Conservation (phyloP, 2,888 invertebrate genomes). For the Aleiodes alternator region DNA sequence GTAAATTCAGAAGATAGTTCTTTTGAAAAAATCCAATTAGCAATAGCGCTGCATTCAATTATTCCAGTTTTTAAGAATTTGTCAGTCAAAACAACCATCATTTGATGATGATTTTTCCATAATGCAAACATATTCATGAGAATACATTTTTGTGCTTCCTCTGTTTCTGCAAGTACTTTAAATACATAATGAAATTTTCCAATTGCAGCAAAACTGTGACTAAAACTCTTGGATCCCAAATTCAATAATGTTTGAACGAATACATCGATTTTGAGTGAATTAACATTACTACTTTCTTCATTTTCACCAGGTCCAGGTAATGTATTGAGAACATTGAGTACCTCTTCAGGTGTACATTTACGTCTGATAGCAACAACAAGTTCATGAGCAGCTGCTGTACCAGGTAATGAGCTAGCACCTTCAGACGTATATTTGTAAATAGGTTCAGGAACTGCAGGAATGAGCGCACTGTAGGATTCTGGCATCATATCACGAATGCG, state of each 20-base stretch:
- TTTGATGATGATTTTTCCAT: conserved; percentile 98
- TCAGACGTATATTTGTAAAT: conserved; percentile 94
- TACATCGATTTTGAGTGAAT: conserved; percentile 96
- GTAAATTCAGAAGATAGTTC: conserved; percentile 95
- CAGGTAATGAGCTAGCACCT: conserved; percentile 88
- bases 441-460: conserved; percentile 90
- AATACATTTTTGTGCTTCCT: conserved; percentile 96
- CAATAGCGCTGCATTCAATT: conserved; percentile 97
- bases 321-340: conserved; percentile 89
- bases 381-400: conserved; percentile 90
- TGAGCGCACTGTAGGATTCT: conserved; percentile 87
- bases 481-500: conserved; percentile 95
- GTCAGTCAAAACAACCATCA: conserved; percentile 97
- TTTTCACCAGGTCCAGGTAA: conserved; percentile 88
- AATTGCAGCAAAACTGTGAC: conserved; percentile 98
- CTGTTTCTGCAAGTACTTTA: conserved; percentile 93
- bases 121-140: conserved; percentile 94
- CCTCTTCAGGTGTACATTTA: conserved; percentile 94
- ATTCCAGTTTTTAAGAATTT: conserved; percentile 98
- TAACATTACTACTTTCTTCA: conserved; percentile 85
- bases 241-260: conserved; percentile 97
- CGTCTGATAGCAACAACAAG: conserved; percentile 91
- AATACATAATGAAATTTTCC: conserved; percentile 96
- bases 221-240: conserved; percentile 97
- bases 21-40: conserved; percentile 98